Base-by-base conservation (phyloP, 1,140 invertebrate genomes). In the Halesus radiatus region DNA sequence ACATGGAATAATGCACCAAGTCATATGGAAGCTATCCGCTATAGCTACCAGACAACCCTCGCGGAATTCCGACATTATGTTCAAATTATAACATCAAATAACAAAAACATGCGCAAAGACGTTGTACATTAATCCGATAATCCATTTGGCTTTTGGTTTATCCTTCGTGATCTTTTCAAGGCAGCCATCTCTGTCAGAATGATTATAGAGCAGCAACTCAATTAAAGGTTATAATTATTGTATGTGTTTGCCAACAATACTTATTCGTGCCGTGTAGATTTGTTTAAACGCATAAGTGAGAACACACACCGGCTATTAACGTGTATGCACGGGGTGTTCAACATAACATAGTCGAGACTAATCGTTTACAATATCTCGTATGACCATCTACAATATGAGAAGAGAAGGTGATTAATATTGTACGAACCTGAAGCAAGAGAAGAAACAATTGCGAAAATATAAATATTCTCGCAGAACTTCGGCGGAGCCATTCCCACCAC, bases 401-500 rank as follows among this genome's bases (percentile, higher is more conserved):
- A 45, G 15, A 10, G 23, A 5, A 29, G 23, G 62, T 66, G n/a
- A 66, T 66, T 29, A 66, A 29, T 26, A 60, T 66, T 37, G 32
- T 66, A 37, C n/a, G n/a, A n/a, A n/a, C 26, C 26, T 32, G 23
- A 66, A 45, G 62, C 62, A 66, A 66, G 7, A 32, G 26, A 45
- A 66, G 62, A 66, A 32, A 66, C 62, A 53, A 52, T 52, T 72
- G 26, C 13, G 29, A 72, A 52, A 32, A 3, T 32, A 32, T 32
- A 6, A 32, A 52, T 70, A 50, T 52, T 70, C 66, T 70, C 37
- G 66, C 66, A 37, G 66, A 70, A 70, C 8, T 72, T 45, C 37
- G 45, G 16, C 18, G n/a, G 37, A 50, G 18, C 8, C 23, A 26
- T 72, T 72, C 68, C 68, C 68, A 72, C 15, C 68, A 45, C 37